Evolutionary conservation across 1,140 invertebrate species (phyloP), one percentile per base, ranked within the genome.

Genomic region (Colletes latitarsis): DNA sequence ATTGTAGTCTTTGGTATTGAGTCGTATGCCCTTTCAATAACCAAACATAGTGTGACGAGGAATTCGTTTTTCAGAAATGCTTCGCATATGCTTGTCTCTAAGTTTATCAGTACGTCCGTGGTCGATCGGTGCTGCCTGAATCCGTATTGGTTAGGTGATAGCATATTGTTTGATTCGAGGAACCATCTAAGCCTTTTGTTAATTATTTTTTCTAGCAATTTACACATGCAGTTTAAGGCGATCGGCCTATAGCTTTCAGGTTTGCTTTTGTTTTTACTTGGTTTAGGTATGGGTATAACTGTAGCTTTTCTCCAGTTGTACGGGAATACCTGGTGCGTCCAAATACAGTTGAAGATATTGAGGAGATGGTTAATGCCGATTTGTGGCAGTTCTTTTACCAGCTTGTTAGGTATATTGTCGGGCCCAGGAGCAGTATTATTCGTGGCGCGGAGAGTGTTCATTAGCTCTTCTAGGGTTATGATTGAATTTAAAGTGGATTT

Each of bases 221-320:
- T 72, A 19, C 55, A 57, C 4, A 72, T 5, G 6, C 10, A 19
- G 21, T 43, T 53, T 43, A 60, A 41, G 9, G 52, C 41, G 4
- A 72, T 72, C 12, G 55, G 55, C 15, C 55, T 58, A 12, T 60
- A 72, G 6, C 4, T 72, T 21, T n/a, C 30, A 1, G 21, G 53
- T 57, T 39, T 39, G 6, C 17, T 55, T 19, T 69, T 62, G 14
- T 82, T 43, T 82, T 93, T 93, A 3, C 81, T 82, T 4, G 88
- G 86, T 85, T 93, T 93, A 10, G 69, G 84, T n/a, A 93, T 89
- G 0, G 88, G 77, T 39, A 92, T 85, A 8, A 91, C 81, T 4
- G 75, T 63, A 0, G 88, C 90, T 9, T 82, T 72, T 83, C 92
- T 92, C 87, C 89, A 92, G 5, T 12, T 17, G 1, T 49, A 15